Base-by-base conservation (phyloP, 2,888 invertebrate genomes). In the Ochlodes sylvanus region DNA sequence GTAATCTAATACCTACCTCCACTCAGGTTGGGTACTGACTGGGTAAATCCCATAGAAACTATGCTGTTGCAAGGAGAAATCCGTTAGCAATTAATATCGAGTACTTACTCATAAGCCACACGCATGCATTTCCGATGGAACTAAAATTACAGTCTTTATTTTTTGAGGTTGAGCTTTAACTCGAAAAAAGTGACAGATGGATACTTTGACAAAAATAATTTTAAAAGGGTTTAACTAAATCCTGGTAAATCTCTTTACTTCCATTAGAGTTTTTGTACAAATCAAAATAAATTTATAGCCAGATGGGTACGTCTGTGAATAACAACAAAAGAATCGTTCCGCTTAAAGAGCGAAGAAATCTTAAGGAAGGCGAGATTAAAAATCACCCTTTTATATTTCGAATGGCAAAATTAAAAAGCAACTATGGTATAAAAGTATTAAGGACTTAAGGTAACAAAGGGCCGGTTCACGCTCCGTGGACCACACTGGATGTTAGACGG, bases 371-470 rank as follows among this genome's bases (percentile, higher is more conserved):
- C 80, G 79, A 87, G 90, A 89, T 92, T 92, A 89, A 84, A 76
- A 88, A 84, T 75, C 84, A 92, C 90, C 92, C 90, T 92, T 92
- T 87, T 84, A 82, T 82, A 79, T 72, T 75, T 75, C 73, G 73
- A 86, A 89, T 88, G 85, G 84, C 83, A 85, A 93, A 92, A 90
- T 91, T 92, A 90, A 91, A 91, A 93, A 91, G 85, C 83, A 88
- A 90, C 83, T 84, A 82, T 88, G 81, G 89, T 80, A 91, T 92
- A 92, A 92, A 93, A 84, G 93, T 86, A 93, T 94, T 92, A 93
- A 86, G 81, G 87, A 92, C 87, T 93, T 92, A 93, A 86, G 88
- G 92, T 90, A 90, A 92, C 91, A 92, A 92, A 90, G 82, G 89
- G 86, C 84, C 84, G 84, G 88, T 92, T 92, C 87, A 90, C 90